Evolutionary conservation across 2,888 invertebrate species (phyloP), one percentile per base, ranked within the genome.

Genomic region (Blastobasis lacticolella): DNA sequence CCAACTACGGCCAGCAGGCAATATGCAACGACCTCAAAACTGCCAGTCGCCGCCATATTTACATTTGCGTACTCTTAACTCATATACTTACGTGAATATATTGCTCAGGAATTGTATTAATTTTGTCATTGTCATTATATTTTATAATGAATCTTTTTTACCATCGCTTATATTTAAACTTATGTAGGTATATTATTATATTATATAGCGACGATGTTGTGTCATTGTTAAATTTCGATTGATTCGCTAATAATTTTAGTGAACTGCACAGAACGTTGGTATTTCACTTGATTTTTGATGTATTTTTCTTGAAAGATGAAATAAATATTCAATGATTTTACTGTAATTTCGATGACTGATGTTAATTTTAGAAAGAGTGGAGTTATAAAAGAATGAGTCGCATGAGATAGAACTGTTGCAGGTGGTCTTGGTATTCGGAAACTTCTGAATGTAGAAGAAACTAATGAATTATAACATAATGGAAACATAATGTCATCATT

Each of bases 261-360:
- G 81, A 75, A 82, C 75, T 83, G 88, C 88, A 87, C 88, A 83
- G 86, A 88, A 87, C 73, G 88, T 87, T 88, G 85, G 81, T 83
- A 73, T 83, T 86, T 83, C 87, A 87, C 87, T 81, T 85, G 69
- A 84, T 84, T 86, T 81, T 86, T 85, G 83, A 83, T 78, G 77
- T 80, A 82, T 81, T 86, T 83, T 86, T 78, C 78, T 76, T 80
- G 72, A 76, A 81, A 72, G 73, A 73, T 23, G 23, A 23, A 23
- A 23, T 71, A 77, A 76, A 75, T 82, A 81, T 81, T 77, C 73
- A 71, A 81, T 83, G 69, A 81, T 82, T 83, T 84, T 73, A 80
- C 74, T 80, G 76, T 78, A 82, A 23, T 23, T 73, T 77, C 67
- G 65, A 72, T 77, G 81, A 84, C 77, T 80, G 81, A 83, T 67